Evolutionary conservation across 2,797 vertebrate species (phyloP).

Genomic region (Rhadinocentrus ornatus): DNA sequence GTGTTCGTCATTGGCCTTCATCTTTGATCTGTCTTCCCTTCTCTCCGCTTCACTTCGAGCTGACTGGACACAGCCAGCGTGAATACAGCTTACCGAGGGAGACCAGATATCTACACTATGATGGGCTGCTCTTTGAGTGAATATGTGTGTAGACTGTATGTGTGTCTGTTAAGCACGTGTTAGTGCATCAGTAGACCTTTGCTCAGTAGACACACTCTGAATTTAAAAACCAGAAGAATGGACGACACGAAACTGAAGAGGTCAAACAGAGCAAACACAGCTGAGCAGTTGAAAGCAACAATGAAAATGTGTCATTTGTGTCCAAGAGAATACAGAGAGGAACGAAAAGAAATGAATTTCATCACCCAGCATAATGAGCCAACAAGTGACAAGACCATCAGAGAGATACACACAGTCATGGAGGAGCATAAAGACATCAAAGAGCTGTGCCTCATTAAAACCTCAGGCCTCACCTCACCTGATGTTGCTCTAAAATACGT

Average conservation of each 20-base stretch:
- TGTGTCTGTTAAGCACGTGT: conserved; percentile 10
- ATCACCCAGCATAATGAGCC: conserved; percentile 7
- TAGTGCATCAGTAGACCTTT: not conserved
- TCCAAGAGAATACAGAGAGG: not conserved
- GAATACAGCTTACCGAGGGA: conserved; percentile 54
- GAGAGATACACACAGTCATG: conserved; percentile 23
- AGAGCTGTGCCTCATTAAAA: conserved; percentile 37
- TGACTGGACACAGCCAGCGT: conserved; percentile 47
- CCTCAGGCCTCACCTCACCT: conserved; percentile 10
- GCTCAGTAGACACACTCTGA: conserved; percentile 5
- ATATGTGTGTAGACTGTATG: not conserved
- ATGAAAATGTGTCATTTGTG: conserved; percentile 1
- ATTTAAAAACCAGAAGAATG: not conserved
- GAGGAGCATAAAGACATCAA: conserved; percentile 14
- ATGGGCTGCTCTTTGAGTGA: conserved; percentile 24
- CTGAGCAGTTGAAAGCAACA: conserved; percentile 16
- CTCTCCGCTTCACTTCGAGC: conserved; percentile 42
- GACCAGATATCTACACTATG: conserved; percentile 41
- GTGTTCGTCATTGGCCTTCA: conserved; percentile 45
- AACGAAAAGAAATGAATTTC: conserved; percentile 15
- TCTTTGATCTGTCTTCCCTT: conserved; percentile 52
- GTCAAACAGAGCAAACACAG: conserved; percentile 23
- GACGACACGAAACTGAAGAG: conserved; percentile 9
- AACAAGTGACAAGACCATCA: conserved; percentile 11
- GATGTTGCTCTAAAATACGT: conserved; percentile 20